Evolutionary conservation across 2,888 invertebrate species (phyloP), one percentile per base, ranked within the genome.

Genomic region (Leptinotarsa peninsularis): DNA sequence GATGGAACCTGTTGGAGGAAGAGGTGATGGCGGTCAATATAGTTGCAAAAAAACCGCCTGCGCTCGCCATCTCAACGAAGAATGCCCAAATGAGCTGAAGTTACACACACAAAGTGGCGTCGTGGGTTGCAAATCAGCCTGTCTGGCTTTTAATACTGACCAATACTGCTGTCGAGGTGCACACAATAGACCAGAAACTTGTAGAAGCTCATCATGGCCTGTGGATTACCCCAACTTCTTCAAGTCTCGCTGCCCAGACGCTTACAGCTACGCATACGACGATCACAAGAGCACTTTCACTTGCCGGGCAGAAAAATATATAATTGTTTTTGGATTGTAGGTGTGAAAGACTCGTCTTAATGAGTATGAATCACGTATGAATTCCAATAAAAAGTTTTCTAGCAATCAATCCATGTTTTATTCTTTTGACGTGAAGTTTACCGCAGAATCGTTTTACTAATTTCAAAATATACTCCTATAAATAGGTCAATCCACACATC

Each of bases 201-300:
- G 90, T 81, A 84, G 85, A 56, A 81, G 86, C 58, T 76, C 80
- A 17, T 81, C 85, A 75, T 87, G 88, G 88, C 84, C 87, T 1
- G 79, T 82, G 54, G 79, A 88, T 74, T 90, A 89, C 79, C 88
- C 90, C 1, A 77, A 58, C 73, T 86, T 86, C 72, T 90, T 90
- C 84, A 90, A 90, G 80, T 76, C 82, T 0, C 84, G 86, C 17
- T 91, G 91, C 80, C 90, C 91, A 3, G 88, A 89, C 72, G 90
- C 90, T 17, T 90, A 90, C 84, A 89, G 89, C 75, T 91, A 90
- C 79, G 90, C 90, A 21, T 90, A 90, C 79, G 91, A 91, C 83
- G 90, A 91, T 79, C 81, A 84, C 52, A 87, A 88, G 71, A 89
- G 89, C 80, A 89, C 89, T 0, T 90, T 89, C 80, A 89, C 89